phyloP scores from a whole-genome alignment of 1,140 invertebrate genomes.

The Mycetomoellerius zeteki region DNA sequence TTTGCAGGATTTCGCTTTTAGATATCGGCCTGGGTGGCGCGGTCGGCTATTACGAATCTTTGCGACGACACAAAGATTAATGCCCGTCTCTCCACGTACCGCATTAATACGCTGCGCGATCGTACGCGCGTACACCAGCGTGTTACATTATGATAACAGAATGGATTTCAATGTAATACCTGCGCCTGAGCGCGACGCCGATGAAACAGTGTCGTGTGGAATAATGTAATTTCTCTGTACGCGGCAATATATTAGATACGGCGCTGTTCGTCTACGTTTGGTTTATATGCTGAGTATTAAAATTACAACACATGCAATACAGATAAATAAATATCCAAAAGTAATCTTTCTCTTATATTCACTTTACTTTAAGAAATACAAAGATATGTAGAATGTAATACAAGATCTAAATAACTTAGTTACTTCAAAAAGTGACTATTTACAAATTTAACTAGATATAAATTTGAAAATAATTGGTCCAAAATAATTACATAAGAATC shows the following conservation, averaged over 20 bases:
- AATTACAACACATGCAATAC: slow-evolving; percentile 35
- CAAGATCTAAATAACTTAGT: neutral
- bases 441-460: too few relatives aligned
- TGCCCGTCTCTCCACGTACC: slow-evolving; percentile 51
- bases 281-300: neutral
- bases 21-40: slow-evolving; percentile 67
- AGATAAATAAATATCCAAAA: slow-evolving; percentile 21
- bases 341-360: neutral
- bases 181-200: slow-evolving; percentile 27
- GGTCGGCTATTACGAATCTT: slow-evolving; percentile 66
- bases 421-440: neutral
- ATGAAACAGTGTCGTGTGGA: neutral
- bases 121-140: slow-evolving; percentile 43
- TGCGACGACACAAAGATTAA: slow-evolving; percentile 69
- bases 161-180: slow-evolving; percentile 64
- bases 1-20: slow-evolving; percentile 73
- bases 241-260: slow-evolving; percentile 60
- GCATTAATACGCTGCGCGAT: slow-evolving; percentile 69
- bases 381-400: neutral
- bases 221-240: slow-evolving; percentile 67
- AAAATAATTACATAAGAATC: neutral
- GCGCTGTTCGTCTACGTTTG: neutral
- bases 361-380: neutral
- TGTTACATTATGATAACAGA: slow-evolving; percentile 73
- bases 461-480: too few relatives aligned